Base-by-base conservation (phyloP, 2,113 vertebrate genomes). In the Crotophaga sulcirostris region DNA sequence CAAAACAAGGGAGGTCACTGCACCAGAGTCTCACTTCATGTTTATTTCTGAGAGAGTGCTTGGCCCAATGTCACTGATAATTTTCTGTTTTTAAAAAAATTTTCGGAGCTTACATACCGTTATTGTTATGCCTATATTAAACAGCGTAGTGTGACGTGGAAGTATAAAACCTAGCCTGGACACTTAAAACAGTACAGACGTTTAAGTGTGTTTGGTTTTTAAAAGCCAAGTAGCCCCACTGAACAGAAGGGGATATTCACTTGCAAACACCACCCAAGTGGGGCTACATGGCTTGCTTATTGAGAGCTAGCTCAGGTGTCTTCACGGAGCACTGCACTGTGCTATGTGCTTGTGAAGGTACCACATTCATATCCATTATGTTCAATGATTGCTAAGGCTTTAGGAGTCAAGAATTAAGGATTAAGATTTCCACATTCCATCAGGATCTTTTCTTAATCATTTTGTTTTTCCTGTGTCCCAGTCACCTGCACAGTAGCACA, bases 331-430 rank as follows among this genome's bases (percentile, higher is more conserved):
- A 13, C 60, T 18, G 47, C 38, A 3, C 33, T 21, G 23, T 84
- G 80, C 36, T 0, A 0, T 17, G 7, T 15, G 17, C 59, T 38
- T 34, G 67, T 6, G 0, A 0, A 52, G 44, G 56, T 63, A 52
- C 52, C 59, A 49, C 49, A 60, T 55, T 70, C 13, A 3, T 21
- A 25, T 66, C 38, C 21, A 4, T 49, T 20, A 11, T 9, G 12
- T 51, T 60, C 55, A 54, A 21, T 29, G 23, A 44, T 26, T 93
- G 42, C 56, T 69, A 31, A 74, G 21, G 24, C 29, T 74, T 59
- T 67, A 44, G 60, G 72, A 78, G 38, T 47, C 40, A 26, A 44
- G 47, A 67, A 28, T 51, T 84, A 58, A 78, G 67, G 68, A 86
- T 74, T 74, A 69, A 54, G 59, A 66, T 70, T 92, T 75, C 59